Conservation (phyloP, 2,888 invertebrate species). For the Dynastes grantii region DNA sequence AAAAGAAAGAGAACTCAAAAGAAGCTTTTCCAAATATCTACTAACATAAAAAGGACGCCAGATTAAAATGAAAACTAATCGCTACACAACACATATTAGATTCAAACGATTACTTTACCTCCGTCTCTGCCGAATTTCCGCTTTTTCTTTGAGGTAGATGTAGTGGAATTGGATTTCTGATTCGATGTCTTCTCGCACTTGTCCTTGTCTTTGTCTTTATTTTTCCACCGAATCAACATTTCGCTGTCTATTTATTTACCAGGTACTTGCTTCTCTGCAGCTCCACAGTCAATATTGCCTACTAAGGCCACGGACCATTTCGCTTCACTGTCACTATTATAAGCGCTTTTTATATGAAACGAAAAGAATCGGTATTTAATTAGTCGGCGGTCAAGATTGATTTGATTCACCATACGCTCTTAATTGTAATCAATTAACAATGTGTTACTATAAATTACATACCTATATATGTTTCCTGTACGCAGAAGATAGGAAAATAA, state of each 20-base stretch:
- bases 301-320: constrained; percentile 2
- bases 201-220: constrained; percentile 86
- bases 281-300: constrained; percentile 22
- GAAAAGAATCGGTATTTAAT: constrained; percentile 12
- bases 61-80: constrained; percentile 16
- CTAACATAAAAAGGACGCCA: not conserved
- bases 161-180: constrained; percentile 70
- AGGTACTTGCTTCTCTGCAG: not conserved
- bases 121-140: constrained; percentile 87
- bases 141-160: constrained; percentile 83
- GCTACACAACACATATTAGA: constrained; percentile 12
- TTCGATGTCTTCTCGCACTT: constrained; percentile 72
- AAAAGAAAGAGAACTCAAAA: too few relatives aligned
- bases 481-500: not conserved
- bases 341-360: not conserved
- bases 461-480: too few relatives aligned
- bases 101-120: constrained; percentile 72
- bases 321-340: constrained; percentile 2
- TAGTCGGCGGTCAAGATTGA: not conserved
- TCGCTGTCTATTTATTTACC: constrained; percentile 39
- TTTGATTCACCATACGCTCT: constrained; percentile 24
- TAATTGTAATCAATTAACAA: constrained; percentile 19
- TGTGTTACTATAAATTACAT: not conserved
- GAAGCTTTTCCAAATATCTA: too few relatives aligned
- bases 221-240: constrained; percentile 90